Percentiles rank a stretch among this genome's conserved stretches.
Evolutionary conservation across 2,113 vertebrate species (phyloP).

Genomic region (Podilymbus podiceps): DNA sequence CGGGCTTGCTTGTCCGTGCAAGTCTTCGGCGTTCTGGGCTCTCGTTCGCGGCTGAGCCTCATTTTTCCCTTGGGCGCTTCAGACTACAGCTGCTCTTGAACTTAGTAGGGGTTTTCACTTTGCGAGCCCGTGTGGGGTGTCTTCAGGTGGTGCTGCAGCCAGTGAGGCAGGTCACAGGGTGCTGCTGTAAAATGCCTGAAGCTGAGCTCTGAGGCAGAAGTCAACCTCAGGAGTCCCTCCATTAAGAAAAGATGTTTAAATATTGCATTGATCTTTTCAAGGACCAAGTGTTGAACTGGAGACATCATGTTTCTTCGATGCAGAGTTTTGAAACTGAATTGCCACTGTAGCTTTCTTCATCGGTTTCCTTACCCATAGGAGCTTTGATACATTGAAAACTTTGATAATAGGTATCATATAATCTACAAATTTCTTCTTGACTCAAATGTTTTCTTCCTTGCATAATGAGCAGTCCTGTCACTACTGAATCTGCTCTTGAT

Average conservation of each 20-base stretch:
- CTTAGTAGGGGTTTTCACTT: fast-evolving
- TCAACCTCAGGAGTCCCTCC: background rate
- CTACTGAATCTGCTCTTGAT: background rate
- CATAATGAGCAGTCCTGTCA: background rate
- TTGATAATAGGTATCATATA: fast-evolving
- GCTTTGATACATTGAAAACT: background rate
- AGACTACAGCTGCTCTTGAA: fast-evolving
- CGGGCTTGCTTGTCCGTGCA: fast-evolving
- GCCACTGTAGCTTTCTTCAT: fast-evolving
- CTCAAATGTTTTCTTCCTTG: background rate
- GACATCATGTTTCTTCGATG: background rate
- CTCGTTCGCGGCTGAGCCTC: fast-evolving
- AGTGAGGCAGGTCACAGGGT: background rate
- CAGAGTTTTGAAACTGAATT: background rate
- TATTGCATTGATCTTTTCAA: background rate
- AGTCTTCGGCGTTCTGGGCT: fast-evolving
- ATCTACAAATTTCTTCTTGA: background rate
- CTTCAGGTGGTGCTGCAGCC: background rate
- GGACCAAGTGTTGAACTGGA: background rate
- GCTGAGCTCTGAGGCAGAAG: background rate
- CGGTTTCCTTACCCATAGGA: background rate
- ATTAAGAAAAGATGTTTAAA: background rate
- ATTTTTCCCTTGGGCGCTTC: fast-evolving
- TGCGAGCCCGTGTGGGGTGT: background rate
- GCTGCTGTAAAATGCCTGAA: background rate